Base-by-base conservation (phyloP, 2,888 invertebrate species). In the Oeneis ivallda region DNA sequence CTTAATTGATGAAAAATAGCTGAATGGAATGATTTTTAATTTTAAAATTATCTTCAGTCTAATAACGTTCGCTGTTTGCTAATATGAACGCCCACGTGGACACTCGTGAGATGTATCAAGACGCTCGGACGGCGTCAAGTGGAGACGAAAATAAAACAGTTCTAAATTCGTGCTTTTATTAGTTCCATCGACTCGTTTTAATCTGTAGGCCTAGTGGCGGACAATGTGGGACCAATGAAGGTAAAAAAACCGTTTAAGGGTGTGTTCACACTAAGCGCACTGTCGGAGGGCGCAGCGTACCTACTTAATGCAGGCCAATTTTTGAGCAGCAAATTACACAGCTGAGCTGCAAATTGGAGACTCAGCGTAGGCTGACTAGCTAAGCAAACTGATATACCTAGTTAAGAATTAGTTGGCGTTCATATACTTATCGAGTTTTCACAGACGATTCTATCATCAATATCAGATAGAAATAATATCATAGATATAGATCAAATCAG, bases 201-300 rank as follows among this genome's bases (percentile, higher is more conserved):
- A 85, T 85, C 83, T 82, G 74, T 77, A 77, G 78, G 75, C 75
- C 80, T 78, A 80, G 76, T 78, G 78, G 74, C 79, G 80, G 79
- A 85, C 86, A 85, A 82, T 83, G 82, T 83, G 76, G 79, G 65
- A 60, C 68, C 70, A 72, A 73, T 78, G 78, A 80, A 83, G 71
- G 26, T 11, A 13, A 50, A 50, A 49, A 26, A 26, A 5, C 10
- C 6, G 11, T 5, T 19, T 13, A 50, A 50, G 49, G 8, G 13
- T 10, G 41, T 13, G 41, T 43, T 13, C 41, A 10, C 26, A 26
- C 26, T 26, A 26, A 1, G 1, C 26, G 26, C 5, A 26, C 26
- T 26, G 26, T 26, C 26, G 26, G n/a, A n/a, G n/a, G n/a, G n/a
- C n/a, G 1, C 26, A 26, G 26, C 26, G 26, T 26, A 4, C 26